Conservation (phyloP, 2,888 invertebrate species). For the Galerucella calmariensis region DNA sequence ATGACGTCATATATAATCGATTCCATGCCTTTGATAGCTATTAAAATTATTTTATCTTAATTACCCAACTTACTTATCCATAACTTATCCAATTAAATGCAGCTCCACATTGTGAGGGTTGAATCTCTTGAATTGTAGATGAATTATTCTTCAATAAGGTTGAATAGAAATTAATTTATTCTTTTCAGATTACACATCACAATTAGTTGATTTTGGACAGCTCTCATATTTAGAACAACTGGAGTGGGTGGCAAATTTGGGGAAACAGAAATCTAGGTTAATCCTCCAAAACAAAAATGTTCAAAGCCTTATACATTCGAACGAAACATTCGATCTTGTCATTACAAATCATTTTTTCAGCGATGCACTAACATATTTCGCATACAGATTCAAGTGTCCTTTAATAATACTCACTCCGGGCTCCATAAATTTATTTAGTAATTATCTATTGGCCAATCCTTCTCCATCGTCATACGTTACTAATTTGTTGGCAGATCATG, state of each 20-base stretch:
- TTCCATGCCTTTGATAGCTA: no score
- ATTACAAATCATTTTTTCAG: conserved; percentile 53
- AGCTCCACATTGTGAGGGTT: no score
- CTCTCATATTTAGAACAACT: not conserved
- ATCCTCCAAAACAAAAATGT: conserved; percentile 47
- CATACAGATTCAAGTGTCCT: conserved; percentile 41
- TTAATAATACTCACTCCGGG: conserved; percentile 31
- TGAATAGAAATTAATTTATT: not conserved
- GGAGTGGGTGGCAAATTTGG: not conserved
- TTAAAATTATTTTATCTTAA: no score
- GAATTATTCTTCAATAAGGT: no score
- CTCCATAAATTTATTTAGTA: conserved; percentile 45
- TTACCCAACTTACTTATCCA: no score
- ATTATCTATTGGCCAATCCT: conserved; percentile 65
- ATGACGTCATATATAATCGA: no score
- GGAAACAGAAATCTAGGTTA: not conserved
- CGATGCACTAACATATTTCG: conserved; percentile 46
- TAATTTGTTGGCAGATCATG: conserved; percentile 18
- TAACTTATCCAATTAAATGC: no score
- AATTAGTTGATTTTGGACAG: not conserved
- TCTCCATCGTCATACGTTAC: conserved; percentile 60
- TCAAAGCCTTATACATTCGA: conserved; percentile 50
- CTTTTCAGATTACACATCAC: not conserved
- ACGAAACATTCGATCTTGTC: conserved; percentile 54
- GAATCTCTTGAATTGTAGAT: no score